These are phyloP conservation scores for Eristalis arbustorum DNA, from an alignment of 2,888 invertebrate genomes.

Conservation along the genomic window DNA sequence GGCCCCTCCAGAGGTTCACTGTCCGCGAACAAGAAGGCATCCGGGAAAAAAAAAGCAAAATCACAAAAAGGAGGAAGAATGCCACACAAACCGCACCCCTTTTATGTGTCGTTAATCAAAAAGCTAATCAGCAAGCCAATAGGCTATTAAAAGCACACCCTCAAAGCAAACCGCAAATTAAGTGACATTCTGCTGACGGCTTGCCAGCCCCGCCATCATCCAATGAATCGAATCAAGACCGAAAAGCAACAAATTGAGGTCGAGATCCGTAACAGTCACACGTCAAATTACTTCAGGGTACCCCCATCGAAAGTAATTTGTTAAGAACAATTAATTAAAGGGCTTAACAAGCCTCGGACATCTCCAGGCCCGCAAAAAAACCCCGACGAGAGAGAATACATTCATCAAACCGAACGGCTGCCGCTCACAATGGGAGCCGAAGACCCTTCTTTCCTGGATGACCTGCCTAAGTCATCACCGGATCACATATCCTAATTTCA, in stretches of 20 bases:
- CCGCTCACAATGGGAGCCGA: slow-evolving; percentile 8
- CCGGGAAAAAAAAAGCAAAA: not conserved
- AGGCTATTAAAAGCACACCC: slow-evolving; percentile 52
- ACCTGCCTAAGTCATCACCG: slow-evolving; percentile 32
- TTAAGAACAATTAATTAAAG: slow-evolving; percentile 66
- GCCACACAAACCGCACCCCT: slow-evolving; percentile 27
- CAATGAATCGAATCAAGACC: not conserved
- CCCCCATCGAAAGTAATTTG: slow-evolving; percentile 50
- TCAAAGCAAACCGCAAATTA: slow-evolving; percentile 56
- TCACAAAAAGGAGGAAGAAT: not conserved
- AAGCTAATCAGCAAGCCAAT: slow-evolving; percentile 60
- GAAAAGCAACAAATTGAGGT: slow-evolving; percentile 55
- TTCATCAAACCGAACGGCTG: slow-evolving; percentile 42
- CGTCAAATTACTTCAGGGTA: slow-evolving; percentile 48
- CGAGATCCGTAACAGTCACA: slow-evolving; percentile 57
- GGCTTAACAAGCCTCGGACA: slow-evolving; percentile 44
- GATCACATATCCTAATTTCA: slow-evolving; percentile 36
- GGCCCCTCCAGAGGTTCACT: not conserved
- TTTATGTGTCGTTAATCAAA: slow-evolving; percentile 50
- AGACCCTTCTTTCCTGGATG: slow-evolving; percentile 2
- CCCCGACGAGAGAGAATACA: not conserved
- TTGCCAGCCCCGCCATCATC: slow-evolving; percentile 29
- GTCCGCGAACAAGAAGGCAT: not conserved
- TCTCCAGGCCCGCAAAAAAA: not conserved
- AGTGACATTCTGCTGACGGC: slow-evolving; percentile 54